phyloP scores from a whole-genome alignment of 2,113 vertebrate genomes.

The Dipodomys spectabilis region DNA sequence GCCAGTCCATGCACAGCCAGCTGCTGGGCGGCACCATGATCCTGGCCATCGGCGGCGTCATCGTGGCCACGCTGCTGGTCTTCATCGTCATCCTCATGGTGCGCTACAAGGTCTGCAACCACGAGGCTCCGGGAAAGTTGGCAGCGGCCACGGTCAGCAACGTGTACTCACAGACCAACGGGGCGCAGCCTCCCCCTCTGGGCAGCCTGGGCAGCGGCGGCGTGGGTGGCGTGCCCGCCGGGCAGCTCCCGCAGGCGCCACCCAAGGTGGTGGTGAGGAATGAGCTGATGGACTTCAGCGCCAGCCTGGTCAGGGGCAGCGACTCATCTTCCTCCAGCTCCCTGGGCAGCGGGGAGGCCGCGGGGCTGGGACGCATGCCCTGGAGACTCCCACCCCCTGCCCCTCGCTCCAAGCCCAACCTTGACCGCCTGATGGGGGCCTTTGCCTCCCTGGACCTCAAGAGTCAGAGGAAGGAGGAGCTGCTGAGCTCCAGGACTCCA shows the following conservation, averaged over 20 bases:
- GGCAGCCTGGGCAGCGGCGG: background rate
- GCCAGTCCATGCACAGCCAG: constrained; percentile 95
- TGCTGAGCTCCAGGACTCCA: constrained; percentile 88
- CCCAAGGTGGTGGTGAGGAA: constrained; percentile 93
- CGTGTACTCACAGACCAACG: constrained; percentile 95
- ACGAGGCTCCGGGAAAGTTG: constrained; percentile 89
- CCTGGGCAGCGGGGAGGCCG: constrained; percentile 90
- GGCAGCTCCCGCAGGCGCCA: constrained; percentile 87
- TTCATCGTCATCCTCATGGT: constrained; percentile 98
- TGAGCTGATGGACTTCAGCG: constrained; percentile 94
- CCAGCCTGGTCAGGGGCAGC: constrained; percentile 90
- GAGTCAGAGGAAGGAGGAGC: constrained; percentile 90
- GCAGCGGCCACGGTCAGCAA: constrained; percentile 90
- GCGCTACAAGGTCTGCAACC: constrained; percentile 95
- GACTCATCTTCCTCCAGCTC: constrained; percentile 93
- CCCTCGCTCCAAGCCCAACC: constrained; percentile 91
- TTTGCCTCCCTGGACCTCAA: constrained; percentile 96
- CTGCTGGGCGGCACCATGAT: constrained; percentile 98
- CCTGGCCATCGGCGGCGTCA: constrained; percentile 96
- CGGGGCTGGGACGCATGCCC: constrained; percentile 90
- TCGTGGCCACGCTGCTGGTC: constrained; percentile 95
- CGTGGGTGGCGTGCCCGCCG: constrained; percentile 79
- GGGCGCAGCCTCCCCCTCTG: constrained; percentile 80
- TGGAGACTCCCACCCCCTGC: constrained; percentile 88
- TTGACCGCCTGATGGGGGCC: constrained; percentile 97